Conservation (phyloP, 1,140 invertebrate genomes). For the Drosophila tani region DNA sequence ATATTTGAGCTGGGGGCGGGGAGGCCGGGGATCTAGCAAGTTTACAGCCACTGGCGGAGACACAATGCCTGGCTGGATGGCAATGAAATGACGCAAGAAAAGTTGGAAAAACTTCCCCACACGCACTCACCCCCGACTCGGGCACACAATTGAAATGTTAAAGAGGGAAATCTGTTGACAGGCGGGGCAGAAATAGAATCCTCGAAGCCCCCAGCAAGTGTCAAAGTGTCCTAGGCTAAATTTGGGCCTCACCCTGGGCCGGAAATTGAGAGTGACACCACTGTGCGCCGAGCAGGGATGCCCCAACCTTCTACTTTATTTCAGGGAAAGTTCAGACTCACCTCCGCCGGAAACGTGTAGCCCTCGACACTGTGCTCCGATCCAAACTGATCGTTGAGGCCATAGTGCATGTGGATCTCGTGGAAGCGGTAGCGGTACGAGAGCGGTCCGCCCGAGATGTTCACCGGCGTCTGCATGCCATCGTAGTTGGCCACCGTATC, state of each 20-base stretch:
- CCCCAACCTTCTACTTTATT: too few species aligned
- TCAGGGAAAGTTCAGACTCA: constrained; percentile 84
- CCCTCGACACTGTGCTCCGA: constrained; percentile 97
- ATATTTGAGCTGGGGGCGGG: constrained; percentile 65
- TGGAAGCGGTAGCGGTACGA: constrained; percentile 98
- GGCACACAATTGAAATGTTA: constrained; percentile 68
- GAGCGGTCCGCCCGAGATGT: constrained; percentile 96
- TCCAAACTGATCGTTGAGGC: constrained; percentile 93
- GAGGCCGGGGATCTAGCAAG: constrained; percentile 50
- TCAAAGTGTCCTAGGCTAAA: constrained; percentile 56
- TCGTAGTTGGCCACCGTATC: constrained; percentile 86
- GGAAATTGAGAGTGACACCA: constrained; percentile 43
- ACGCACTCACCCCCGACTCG: constrained; percentile 13
- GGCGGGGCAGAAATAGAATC: constrained; percentile 46
- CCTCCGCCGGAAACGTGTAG: constrained; percentile 96
- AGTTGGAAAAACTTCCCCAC: constrained; percentile 42
- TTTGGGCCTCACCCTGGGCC: constrained; percentile 22
- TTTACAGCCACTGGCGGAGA: constrained; percentile 53
- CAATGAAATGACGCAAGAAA: constrained; percentile 56
- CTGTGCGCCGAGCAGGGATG: neutral
- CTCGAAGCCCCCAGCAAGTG: constrained; percentile 37
- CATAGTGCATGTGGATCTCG: constrained; percentile 95
- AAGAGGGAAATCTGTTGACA: constrained; percentile 65
- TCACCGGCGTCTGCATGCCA: constrained; percentile 90
- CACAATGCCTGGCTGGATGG: constrained; percentile 17